Evolutionary conservation across 2,888 invertebrate genomes (phyloP), one percentile per base, ranked within the genome.

Genomic region (Cheilosia vernalis): DNA sequence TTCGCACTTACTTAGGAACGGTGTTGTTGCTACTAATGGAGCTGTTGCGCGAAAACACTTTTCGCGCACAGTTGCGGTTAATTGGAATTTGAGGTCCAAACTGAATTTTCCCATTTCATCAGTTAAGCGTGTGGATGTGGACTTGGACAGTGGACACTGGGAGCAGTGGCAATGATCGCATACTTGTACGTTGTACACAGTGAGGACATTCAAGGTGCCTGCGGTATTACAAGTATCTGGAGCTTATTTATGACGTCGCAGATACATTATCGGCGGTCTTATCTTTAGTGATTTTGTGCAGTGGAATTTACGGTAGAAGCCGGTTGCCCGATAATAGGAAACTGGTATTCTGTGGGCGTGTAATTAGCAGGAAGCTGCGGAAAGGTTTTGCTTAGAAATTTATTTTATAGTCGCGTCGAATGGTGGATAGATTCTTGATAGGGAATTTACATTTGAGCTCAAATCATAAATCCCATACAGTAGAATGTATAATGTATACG

Each of bases 1-100:
- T 77, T 81, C 85, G 81, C 81, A 85, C 81, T 85, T 85, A 85
- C 72, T 81, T 77, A 61, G 69, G 70, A 80, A 80, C 76, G 55
- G 66, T 72, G 72, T 72, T 77, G 85, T 81, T 51, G 81, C 76
- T 67, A 44, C 81, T 85, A 85, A 81, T 85, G 85, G 85, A 85
- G 85, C 81, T 73, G 77, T 85, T 77, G 70, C 80, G 85, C 81
- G 72, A 72, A 77, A 85, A 85, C 61, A 79, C 69, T 55, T 70
- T 53, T 69, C 27, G 27, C 40, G 47, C 63, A 30, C 55, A 51
- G 64, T 55, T 55, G 67, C 73, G 56, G 79, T 80, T 84, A 84
- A 84, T 84, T 84, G 84, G 80, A 64, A 60, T 70, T 84, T 66
- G 80, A 74, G 60, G 74, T 66, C 27, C 66, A 80, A 53, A 42